These are phyloP conservation scores for Oryzias dopingdopingensis DNA, from an alignment of 2,797 vertebrate species.

Conservation along the genomic window DNA sequence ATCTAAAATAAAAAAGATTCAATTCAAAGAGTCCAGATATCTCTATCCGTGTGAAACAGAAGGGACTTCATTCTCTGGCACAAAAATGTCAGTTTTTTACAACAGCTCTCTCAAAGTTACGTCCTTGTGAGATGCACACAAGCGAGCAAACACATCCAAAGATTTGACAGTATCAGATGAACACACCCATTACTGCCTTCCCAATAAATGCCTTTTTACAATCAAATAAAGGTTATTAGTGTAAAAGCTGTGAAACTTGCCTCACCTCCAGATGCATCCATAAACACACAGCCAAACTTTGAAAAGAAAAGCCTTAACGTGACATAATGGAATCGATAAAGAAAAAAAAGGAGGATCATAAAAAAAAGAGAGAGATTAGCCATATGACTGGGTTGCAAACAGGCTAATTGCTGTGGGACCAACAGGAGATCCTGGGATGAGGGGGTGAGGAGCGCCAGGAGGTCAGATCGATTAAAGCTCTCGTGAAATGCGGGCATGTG, in stretches of 20 bases:
- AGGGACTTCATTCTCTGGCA: slow-evolving; percentile 31
- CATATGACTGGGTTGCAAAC: slow-evolving; percentile 56
- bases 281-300: slow-evolving; percentile 49
- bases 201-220: slow-evolving; percentile 60
- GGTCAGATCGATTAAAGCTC: slow-evolving; percentile 56
- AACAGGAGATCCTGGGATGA: slow-evolving; percentile 51
- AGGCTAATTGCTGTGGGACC: slow-evolving; percentile 75
- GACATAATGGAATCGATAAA: slow-evolving; percentile 63
- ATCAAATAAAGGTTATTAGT: slow-evolving; percentile 72
- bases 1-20: slow-evolving; percentile 7
- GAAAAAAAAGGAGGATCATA: slow-evolving; percentile 41
- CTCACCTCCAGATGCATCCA: slow-evolving; percentile 65
- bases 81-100: slow-evolving; percentile 2
- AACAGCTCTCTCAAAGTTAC: slow-evolving; percentile 25
- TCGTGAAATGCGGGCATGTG: slow-evolving; percentile 20
- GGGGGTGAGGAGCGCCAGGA: slow-evolving; percentile 44
- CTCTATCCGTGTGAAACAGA: slow-evolving; percentile 36
- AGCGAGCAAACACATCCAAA: slow-evolving; percentile 23
- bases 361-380: slow-evolving; percentile 56
- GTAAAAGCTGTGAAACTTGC: slow-evolving; percentile 66
- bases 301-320: slow-evolving; percentile 30
- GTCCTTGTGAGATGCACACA: slow-evolving; percentile 29
- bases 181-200: slow-evolving; percentile 60
- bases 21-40: slow-evolving; percentile 27
- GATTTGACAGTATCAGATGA: slow-evolving; percentile 36